Percentiles rank a stretch among this genome's conserved stretches.
phyloP scores from a whole-genome alignment of 1,140 invertebrate species.

The Eulimnadia texana region DNA sequence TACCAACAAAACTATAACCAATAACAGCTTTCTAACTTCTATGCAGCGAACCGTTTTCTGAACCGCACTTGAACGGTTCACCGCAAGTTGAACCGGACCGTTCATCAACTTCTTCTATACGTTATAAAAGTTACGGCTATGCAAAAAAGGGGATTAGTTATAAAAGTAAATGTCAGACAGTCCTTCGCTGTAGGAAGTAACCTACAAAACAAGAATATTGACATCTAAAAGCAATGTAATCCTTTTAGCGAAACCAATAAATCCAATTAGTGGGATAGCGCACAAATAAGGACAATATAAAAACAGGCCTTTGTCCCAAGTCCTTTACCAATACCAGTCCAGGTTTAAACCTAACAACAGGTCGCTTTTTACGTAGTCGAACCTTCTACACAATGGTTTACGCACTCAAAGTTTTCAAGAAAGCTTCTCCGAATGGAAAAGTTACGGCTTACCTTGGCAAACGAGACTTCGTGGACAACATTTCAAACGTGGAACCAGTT shows the following conservation, averaged over 20 bases:
- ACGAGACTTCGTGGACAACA: slow-evolving; percentile 89
- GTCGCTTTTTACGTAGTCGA: not conserved
- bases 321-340: not conserved
- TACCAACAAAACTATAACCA: too few relatives aligned
- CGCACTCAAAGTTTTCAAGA: slow-evolving; percentile 88
- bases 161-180: too few relatives aligned
- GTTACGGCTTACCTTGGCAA: slow-evolving; percentile 89
- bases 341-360: not conserved
- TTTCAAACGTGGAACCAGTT: slow-evolving; percentile 80
- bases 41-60: too few relatives aligned
- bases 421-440: slow-evolving; percentile 85
- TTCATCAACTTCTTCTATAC: too few relatives aligned
- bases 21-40: too few relatives aligned
- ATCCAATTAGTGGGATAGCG: not conserved
- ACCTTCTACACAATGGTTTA: slow-evolving; percentile 52
- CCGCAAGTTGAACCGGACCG: too few relatives aligned
- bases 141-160: too few relatives aligned
- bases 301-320: not conserved
- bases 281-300: not conserved
- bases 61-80: too few relatives aligned
- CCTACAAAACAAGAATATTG: too few relatives aligned
- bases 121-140: too few relatives aligned
- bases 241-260: not conserved
- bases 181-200: too few relatives aligned
- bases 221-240: too few relatives aligned